Base-by-base conservation (phyloP, 2,797 vertebrate species). In the Mus spretus region DNA sequence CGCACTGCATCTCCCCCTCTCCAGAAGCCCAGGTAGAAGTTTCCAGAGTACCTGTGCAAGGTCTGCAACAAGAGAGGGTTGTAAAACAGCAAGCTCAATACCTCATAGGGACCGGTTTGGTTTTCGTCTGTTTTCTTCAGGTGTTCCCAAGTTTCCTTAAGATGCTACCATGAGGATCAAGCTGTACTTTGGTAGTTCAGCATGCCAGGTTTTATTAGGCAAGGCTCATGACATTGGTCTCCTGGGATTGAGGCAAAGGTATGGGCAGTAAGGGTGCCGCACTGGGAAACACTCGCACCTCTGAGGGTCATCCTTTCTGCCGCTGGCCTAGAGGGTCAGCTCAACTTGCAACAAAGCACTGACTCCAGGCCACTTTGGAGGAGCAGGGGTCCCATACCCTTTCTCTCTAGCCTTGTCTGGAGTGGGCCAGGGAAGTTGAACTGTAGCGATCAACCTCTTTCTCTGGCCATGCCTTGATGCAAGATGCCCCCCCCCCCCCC, bases 311-410 rank as follows among this genome's bases (percentile, higher is more conserved):
- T 19, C 6, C 59, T 63, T 40, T 14, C 26, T 37, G 44, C 3
- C 34, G 28, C 78, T 20, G 55, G 3, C 53, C 55, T 59, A 10
- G 63, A 81, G 34, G 28, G 14, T 6, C 55, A 17, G 28, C 61
- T 72, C 65, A 11, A 13, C 53, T 10, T 61, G 34, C 78, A 67
- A 13, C 15, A 37, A 6, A n/a, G 74, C 22, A 13, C 70, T 59
- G 75, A 63, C 19, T 86, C 91, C 28, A 44, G 61, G 13, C 19
- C 19, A 0, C 1, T 80, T 81, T 77, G 31, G 57, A 31, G 37
- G 37, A 53, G 15, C 8, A 1, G 40, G n/a, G 37, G 8, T 1
- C 53, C 14, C 3, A 0, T 10, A 10, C 13, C 22, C 3, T 0
- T 34, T 70, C 40, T 57, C 57, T 63, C 72, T 50, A 28, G 8